These are phyloP conservation scores for Cynodonichthys magdalenae DNA, from an alignment of 2,797 vertebrate genomes.

Conservation along the genomic window DNA sequence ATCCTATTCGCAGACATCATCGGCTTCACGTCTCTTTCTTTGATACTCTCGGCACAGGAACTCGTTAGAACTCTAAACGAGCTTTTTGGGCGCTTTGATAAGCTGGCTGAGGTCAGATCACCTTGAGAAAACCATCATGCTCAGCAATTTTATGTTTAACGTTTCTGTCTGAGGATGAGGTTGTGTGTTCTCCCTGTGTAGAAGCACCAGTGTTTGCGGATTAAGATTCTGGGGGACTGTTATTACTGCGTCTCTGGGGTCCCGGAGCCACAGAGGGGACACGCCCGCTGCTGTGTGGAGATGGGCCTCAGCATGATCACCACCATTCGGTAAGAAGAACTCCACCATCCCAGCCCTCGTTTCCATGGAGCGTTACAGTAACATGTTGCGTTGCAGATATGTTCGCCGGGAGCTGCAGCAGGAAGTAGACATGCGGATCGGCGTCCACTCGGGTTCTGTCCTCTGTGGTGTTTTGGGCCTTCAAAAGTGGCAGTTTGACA, in stretches of 20 bases:
- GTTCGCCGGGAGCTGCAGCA: conserved; percentile 89
- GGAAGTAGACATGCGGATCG: conserved; percentile 92
- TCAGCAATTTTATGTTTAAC: not conserved
- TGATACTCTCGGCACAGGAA: conserved; percentile 68
- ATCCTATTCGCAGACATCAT: conserved; percentile 80
- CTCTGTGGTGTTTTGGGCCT: conserved; percentile 91
- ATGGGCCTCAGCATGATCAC: conserved; percentile 94
- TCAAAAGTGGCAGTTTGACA: conserved; percentile 92
- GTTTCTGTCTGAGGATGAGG: not conserved
- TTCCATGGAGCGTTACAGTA: accelerated
- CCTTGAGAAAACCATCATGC: not conserved
- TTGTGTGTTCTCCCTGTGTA: conserved; percentile 42
- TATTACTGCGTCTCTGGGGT: conserved; percentile 93
- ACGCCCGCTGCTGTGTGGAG: conserved; percentile 92
- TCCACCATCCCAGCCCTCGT: not conserved
- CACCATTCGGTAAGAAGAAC: conserved; percentile 84
- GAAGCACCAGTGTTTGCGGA: conserved; percentile 92
- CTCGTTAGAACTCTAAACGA: conserved; percentile 74
- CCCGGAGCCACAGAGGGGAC: conserved; percentile 87
- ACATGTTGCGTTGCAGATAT: conserved; percentile 66
- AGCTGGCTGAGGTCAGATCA: conserved; percentile 44
- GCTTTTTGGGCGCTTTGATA: conserved; percentile 75
- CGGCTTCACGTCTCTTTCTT: conserved; percentile 68
- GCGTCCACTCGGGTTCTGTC: conserved; percentile 90
- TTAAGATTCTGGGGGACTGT: conserved; percentile 92